phyloP scores from a whole-genome alignment of 2,888 invertebrate genomes.

The Dromius quadrimaculatus region DNA sequence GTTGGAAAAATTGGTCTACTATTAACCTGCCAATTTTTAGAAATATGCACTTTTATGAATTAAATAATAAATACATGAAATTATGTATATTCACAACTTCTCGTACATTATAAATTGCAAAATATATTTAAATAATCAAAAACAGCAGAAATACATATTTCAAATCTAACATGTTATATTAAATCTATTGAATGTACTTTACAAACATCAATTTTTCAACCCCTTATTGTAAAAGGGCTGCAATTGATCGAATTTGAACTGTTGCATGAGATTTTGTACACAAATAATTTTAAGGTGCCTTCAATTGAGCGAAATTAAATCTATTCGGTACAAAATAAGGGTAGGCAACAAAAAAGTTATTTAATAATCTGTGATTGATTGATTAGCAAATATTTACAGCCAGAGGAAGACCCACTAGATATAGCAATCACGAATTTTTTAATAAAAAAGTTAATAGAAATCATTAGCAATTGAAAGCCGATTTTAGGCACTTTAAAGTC shows the following conservation, averaged over 20 bases:
- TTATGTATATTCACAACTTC: slow-evolving; percentile 47
- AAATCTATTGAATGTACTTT: slow-evolving; percentile 35
- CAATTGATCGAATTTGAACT: slow-evolving; percentile 27
- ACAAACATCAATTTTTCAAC: slow-evolving; percentile 20
- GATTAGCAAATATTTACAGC: slow-evolving; percentile 43
- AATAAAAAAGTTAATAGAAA: slow-evolving; percentile 33
- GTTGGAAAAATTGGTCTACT: no score
- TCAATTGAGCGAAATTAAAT: neutral
- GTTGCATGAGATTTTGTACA: slow-evolving; percentile 23
- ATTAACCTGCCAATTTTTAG: no score
- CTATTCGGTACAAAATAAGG: slow-evolving; percentile 8
- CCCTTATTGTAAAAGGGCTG: slow-evolving; percentile 8
- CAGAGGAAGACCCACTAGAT: slow-evolving; percentile 46
- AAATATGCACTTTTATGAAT: slow-evolving; percentile 50
- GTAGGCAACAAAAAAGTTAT: slow-evolving; percentile 18
- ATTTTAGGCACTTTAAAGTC: slow-evolving; percentile 40
- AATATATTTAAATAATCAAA: slow-evolving; percentile 47
- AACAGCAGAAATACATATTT: slow-evolving; percentile 43
- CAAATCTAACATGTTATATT: slow-evolving; percentile 43
- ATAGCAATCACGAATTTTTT: slow-evolving; percentile 35
- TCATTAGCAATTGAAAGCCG: slow-evolving; percentile 28
- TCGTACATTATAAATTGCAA: slow-evolving; percentile 46
- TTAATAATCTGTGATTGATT: slow-evolving; percentile 15
- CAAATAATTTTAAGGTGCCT: slow-evolving; percentile 11
- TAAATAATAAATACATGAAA: slow-evolving; percentile 49